Conservation (phyloP, 2,113 vertebrate species). For the Terrapene triunguis region DNA sequence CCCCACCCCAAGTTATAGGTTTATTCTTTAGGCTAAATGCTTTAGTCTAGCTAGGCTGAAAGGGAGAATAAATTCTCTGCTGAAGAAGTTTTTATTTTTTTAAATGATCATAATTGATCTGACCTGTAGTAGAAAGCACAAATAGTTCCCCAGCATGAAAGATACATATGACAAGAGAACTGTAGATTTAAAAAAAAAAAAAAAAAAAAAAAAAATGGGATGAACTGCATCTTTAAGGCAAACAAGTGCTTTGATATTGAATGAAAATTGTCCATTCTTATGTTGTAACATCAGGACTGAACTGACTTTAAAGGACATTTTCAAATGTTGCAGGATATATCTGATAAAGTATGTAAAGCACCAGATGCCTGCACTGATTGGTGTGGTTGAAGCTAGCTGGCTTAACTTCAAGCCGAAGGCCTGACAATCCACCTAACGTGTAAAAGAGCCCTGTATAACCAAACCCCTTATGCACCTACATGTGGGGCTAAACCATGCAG, state of each 20-base stretch:
- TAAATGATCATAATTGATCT: neutral
- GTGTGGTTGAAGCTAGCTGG: neutral
- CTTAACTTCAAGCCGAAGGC: neutral
- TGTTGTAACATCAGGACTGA: neutral
- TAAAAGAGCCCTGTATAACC: neutral
- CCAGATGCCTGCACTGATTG: neutral
- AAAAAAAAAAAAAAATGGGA: neutral
- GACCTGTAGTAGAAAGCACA: neutral
- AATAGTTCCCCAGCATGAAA: neutral
- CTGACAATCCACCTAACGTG: rapidly evolving
- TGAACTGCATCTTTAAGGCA: neutral
- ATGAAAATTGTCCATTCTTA: neutral
- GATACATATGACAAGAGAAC: neutral
- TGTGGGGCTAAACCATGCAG: neutral
- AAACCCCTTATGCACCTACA: rapidly evolving
- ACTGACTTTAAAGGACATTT: neutral
- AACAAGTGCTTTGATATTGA: neutral
- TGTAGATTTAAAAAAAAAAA: neutral
- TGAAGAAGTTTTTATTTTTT: neutral
- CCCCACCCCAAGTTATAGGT: rapidly evolving
- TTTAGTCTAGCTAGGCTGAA: neutral
- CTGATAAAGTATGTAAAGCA: neutral
- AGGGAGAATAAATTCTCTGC: neutral
- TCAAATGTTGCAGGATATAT: neutral
- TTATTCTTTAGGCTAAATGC: rapidly evolving